phyloP scores from a whole-genome alignment of 1,140 invertebrate species.

The Drosophila punjabiensis region DNA sequence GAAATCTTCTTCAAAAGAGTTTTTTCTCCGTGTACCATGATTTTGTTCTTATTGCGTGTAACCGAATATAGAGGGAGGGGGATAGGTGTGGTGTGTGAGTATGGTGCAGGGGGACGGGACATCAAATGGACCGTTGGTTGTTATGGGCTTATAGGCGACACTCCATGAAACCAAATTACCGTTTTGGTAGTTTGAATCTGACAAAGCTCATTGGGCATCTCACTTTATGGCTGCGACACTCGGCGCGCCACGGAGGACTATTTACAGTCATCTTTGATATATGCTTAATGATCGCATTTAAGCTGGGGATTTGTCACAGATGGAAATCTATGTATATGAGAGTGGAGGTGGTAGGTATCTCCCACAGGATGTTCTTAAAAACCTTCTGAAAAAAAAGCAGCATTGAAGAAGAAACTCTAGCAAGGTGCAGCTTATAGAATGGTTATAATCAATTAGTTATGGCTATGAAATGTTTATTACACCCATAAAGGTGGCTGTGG shows the following conservation, averaged over 20 bases:
- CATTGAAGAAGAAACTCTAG: too few relatives aligned
- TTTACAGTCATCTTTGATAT: constrained; percentile 46
- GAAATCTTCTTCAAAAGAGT: too few relatives aligned
- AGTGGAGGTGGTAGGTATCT: neutral
- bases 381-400: neutral
- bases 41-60: constrained; percentile 51
- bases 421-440: constrained; percentile 3
- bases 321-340: constrained; percentile 25
- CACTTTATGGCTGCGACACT: constrained; percentile 36
- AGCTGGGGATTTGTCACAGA: constrained; percentile 48
- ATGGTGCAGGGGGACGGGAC: constrained; percentile 26
- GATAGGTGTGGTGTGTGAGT: constrained; percentile 31
- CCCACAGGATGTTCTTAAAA: constrained; percentile 6
- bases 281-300: constrained; percentile 47
- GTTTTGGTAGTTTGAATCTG: constrained; percentile 62
- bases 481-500: neutral
- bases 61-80: constrained; percentile 6
- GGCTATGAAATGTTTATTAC: constrained; percentile 20
- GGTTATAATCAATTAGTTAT: constrained; percentile 9
- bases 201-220: constrained; percentile 62
- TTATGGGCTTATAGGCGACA: constrained; percentile 62
- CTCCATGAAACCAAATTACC: constrained; percentile 62
- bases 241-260: constrained; percentile 17
- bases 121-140: constrained; percentile 60
- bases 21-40: constrained; percentile 15